Evolutionary conservation across 2,113 vertebrate genomes (phyloP), one percentile per base, ranked within the genome.

Genomic region (Butorides virescens): DNA sequence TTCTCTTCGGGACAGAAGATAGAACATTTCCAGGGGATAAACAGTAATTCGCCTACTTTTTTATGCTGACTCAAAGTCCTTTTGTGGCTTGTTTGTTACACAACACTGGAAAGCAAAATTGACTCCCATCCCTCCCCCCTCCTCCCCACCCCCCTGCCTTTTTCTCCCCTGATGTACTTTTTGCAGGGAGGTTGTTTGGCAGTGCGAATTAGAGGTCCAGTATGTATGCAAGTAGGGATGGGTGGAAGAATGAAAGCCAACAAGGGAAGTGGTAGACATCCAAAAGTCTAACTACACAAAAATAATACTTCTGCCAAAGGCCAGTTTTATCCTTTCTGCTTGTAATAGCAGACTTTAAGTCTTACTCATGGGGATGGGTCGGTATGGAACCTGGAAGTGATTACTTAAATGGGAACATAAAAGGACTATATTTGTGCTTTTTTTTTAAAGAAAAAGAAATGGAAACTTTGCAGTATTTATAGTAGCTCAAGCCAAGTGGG

Each of bases 381-480:
- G 93, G 63, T 72, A 30, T 36, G 70, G 47, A 94, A 93, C 67
- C 72, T 96, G 78, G 82, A 95, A 96, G 50, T 59, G 62, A 95
- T 97, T 97, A 70, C 75, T 86, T 82, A 96, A 92, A 81, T 82
- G 50, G 39, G 83, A 97, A 91, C 68, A 75, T 88, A 79, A 85
- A 92, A 95, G 81, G 42, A 36, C 63, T 90, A 27, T 80, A 93
- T 92, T 86, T 92, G 44, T 91, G 37, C 22, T 29, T 67, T 88
- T 88, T 88, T 88, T 86, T 37, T 32, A 34, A 81, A 76, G 32
- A 58, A 53, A 72, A 67, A 91, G 49, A 93, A 94, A 84, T 82
- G 75, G 84, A 95, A 94, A 95, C 44, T 91, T 86, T 78, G 53
- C 49, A 77, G 20, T 95, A 87, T 83, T 94, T 92, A 44, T 78